Evolutionary conservation across 53 echinoderm and acorn worm genomes (phyloP).

Genomic region (Stichopus horrens): DNA sequence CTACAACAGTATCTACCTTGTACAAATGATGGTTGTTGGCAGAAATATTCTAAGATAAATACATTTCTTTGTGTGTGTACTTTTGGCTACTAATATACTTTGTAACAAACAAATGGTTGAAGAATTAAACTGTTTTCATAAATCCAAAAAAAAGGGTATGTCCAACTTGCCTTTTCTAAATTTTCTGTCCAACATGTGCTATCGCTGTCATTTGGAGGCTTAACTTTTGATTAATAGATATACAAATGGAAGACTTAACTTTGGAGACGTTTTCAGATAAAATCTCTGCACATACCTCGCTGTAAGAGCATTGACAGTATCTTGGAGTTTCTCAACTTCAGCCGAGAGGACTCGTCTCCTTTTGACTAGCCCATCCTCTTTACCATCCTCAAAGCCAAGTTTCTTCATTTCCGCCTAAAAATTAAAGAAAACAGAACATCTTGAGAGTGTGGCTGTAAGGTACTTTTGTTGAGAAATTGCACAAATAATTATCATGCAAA

Average conservation of each 20-base stretch:
- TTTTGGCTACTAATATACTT: too few relatives aligned
- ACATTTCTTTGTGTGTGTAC: too few relatives aligned
- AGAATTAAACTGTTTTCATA: too few relatives aligned
- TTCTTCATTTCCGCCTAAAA: constrained; percentile 94
- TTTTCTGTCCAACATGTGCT: not conserved
- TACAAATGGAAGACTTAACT: too few relatives aligned
- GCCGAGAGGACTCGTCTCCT: constrained; percentile 60
- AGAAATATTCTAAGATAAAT: too few relatives aligned
- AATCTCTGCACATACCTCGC: constrained; percentile 62
- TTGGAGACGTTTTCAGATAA: not conserved
- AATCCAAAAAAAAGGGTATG: not conserved
- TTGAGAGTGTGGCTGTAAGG: not conserved
- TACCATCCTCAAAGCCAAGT: constrained; percentile 92
- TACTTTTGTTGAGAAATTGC: too few relatives aligned
- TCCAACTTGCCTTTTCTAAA: not conserved
- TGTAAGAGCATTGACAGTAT: constrained; percentile 73
- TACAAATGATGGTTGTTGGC: too few relatives aligned
- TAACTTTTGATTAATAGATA: too few relatives aligned
- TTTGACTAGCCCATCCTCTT: constrained; percentile 73
- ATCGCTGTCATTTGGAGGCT: not conserved
- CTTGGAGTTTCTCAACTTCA: constrained; percentile 71
- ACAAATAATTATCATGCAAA: too few relatives aligned
- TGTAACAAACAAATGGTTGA: too few relatives aligned
- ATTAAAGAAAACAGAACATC: not conserved
- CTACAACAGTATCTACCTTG: too few relatives aligned